Evolutionary conservation across 2,113 vertebrate genomes (phyloP), one percentile per base, ranked within the genome.

Genomic region (Tringa solitaria): DNA sequence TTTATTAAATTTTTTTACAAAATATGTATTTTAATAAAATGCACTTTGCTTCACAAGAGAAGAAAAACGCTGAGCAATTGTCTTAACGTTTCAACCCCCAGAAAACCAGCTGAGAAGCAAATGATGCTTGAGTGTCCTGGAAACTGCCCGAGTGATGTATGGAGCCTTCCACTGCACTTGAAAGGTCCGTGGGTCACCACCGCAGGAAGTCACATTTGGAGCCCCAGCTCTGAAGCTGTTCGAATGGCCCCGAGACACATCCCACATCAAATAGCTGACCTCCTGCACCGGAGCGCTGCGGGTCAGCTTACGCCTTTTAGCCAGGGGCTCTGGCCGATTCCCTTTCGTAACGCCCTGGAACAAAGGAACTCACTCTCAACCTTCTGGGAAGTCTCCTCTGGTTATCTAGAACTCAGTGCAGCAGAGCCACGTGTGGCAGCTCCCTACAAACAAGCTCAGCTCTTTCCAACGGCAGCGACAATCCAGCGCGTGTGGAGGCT

Each of bases 281-380:
- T 95, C 93, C 93, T 97, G 95, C 93, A 95, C 83, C 94, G 61
- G 68, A 89, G 68, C 96, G 90, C 95, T 53, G 37, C 95, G 95
- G 96, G 96, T 97, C 97, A 97, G 63, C 96, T 96, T 51, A 86
- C 87, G 89, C 89, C 97, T 97, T 95, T 92, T 97, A 98, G 97
- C 97, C 90, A 67, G 95, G 97, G 97, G 96, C 88, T 84, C 93
- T 95, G 87, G 75, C 93, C 74, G 85, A 96, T 90, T 96, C 91
- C 87, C 93, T 97, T 96, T 97, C 90, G 57, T 94, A 97, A 94
- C 94, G 81, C 54, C 84, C 81, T 70, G 84, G 80, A 97, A 98
- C 96, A 98, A 98, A 98, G 97, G 64, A 79, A 76, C 56, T 64
- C 35, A n/a, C 85, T 67, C 91, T 95, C 89, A 67, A 83, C 89